Percentiles rank a stretch among this genome's conserved stretches.
Conservation (phyloP, 2,888 invertebrate species). For the Magallana nippona region DNA sequence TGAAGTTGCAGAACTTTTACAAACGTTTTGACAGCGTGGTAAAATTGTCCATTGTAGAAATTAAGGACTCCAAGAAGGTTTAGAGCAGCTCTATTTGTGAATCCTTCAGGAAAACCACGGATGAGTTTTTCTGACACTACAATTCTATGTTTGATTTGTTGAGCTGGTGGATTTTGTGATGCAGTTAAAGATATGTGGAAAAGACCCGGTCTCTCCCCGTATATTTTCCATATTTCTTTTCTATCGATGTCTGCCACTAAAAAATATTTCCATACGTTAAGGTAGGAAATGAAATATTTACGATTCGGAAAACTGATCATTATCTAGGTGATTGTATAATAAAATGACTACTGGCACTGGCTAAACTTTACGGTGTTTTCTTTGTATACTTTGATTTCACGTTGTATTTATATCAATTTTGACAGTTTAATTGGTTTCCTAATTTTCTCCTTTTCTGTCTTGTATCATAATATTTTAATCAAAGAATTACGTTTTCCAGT, state of each 20-base stretch:
- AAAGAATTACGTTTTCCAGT: no score
- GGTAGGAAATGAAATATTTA: no score
- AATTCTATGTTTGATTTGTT: slow-evolving; percentile 33
- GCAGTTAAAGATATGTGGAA: slow-evolving; percentile 42
- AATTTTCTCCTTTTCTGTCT: no score
- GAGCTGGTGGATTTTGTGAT: slow-evolving; percentile 26
- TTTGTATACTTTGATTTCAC: no score
- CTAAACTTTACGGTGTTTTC: no score
- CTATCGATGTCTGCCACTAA: background rate
- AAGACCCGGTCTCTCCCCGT: slow-evolving; percentile 32
- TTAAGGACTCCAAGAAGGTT: slow-evolving; percentile 36
- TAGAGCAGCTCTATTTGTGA: slow-evolving; percentile 35
- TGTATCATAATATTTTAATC: no score
- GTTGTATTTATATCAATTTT: no score
- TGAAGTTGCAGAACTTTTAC: slow-evolving; percentile 14
- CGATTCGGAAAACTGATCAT: no score
- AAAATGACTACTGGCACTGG: no score
- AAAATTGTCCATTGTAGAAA: slow-evolving; percentile 32
- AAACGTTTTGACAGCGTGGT: slow-evolving; percentile 28
- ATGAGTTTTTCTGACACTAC: slow-evolving; percentile 21
- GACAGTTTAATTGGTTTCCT: no score
- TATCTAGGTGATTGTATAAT: no score
- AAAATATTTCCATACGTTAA: background rate
- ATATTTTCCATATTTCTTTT: background rate
- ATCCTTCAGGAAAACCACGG: slow-evolving; percentile 21